These are phyloP conservation scores for Uria aalge DNA, from an alignment of 2,113 vertebrate genomes.

Conservation along the genomic window DNA sequence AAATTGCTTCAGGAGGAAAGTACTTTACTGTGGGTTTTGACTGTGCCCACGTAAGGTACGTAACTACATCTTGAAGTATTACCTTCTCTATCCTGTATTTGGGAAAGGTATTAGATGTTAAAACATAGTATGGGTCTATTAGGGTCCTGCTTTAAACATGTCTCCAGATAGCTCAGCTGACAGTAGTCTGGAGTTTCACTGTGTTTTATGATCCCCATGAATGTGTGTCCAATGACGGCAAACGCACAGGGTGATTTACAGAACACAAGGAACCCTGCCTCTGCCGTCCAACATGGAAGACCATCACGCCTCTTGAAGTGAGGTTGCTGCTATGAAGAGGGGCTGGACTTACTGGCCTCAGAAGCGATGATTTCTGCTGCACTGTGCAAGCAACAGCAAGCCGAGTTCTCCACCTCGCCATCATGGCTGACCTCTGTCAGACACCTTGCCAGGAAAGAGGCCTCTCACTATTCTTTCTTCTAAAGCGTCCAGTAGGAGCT, in stretches of 20 bases:
- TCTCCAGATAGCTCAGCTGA: not conserved
- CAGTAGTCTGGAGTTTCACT: not conserved
- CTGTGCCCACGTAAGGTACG: not conserved
- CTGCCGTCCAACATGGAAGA: not conserved
- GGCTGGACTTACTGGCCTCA: not conserved
- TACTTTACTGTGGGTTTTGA: not conserved
- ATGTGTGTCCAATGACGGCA: not conserved
- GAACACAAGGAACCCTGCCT: not conserved
- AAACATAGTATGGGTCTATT: not conserved
- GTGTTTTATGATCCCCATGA: not conserved
- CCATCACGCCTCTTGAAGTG: not conserved
- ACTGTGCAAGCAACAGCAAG: not conserved
- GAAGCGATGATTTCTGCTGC: not conserved
- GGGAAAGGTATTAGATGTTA: not conserved
- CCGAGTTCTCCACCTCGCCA: not conserved
- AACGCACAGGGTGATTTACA: not conserved
- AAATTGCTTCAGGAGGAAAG: not conserved
- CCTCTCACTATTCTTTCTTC: not conserved
- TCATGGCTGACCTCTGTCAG: not conserved
- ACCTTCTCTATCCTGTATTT: not conserved
- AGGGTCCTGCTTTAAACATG: not conserved
- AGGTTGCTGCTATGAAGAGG: not conserved
- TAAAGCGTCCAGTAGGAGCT: not conserved
- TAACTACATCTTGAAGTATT: not conserved
- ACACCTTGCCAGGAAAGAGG: not conserved